phyloP scores from a whole-genome alignment of 2,113 vertebrate genomes.

The Sialia sialis region DNA sequence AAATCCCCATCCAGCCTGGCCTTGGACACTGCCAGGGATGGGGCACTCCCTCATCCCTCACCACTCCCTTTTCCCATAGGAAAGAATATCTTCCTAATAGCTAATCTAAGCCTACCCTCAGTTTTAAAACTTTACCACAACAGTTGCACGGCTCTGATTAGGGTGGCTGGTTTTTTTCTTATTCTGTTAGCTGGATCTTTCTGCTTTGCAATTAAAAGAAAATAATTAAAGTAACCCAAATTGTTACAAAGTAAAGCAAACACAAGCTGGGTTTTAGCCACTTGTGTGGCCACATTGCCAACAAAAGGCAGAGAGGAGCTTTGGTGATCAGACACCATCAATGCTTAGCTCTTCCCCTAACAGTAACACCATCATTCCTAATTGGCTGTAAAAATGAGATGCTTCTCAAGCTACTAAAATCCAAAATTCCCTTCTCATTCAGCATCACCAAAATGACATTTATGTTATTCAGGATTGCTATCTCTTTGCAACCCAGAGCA shows the following conservation, averaged over 20 bases:
- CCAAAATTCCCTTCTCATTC: background rate
- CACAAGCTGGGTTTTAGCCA: background rate
- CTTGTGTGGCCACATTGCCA: background rate
- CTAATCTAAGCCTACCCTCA: background rate
- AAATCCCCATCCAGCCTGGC: fast-evolving
- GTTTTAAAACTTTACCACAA: background rate
- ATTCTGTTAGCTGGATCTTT: background rate
- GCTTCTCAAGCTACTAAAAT: background rate
- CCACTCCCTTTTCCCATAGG: background rate
- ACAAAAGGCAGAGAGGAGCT: background rate
- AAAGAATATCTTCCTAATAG: background rate
- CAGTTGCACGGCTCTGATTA: background rate
- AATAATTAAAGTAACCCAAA: background rate
- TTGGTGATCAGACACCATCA: background rate
- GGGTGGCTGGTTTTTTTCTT: background rate
- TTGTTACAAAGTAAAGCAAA: background rate
- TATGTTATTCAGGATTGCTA: background rate
- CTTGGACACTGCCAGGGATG: background rate
- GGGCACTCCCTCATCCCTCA: background rate
- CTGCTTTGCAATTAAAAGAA: background rate
- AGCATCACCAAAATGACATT: background rate
- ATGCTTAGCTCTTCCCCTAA: background rate
- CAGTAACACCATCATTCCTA: background rate
- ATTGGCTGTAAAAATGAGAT: background rate
- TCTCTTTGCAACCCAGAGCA: background rate